Percentiles rank a stretch among this genome's conserved stretches.
These are phyloP conservation scores for Scaeva pyrastri DNA, from an alignment of 2,888 invertebrate genomes.

Conservation along the genomic window DNA sequence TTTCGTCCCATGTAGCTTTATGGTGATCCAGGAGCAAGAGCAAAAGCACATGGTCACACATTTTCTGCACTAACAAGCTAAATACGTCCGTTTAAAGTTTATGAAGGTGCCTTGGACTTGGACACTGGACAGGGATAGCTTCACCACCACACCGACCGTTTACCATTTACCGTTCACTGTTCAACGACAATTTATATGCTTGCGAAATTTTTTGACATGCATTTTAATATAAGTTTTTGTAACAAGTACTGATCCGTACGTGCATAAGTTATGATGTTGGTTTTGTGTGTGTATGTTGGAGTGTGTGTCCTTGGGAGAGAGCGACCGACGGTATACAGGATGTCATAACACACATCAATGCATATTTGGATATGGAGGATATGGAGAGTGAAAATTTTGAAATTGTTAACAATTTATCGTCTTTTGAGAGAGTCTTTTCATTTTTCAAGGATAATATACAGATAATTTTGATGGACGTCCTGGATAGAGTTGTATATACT, in stretches of 20 bases:
- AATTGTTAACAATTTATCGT: conserved; percentile 61
- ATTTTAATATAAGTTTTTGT: conserved; percentile 76
- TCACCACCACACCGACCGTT: no score
- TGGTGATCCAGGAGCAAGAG: conserved; percentile 43
- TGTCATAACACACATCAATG: conserved; percentile 5
- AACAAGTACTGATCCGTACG: conserved; percentile 70
- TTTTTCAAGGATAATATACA: conserved; percentile 34
- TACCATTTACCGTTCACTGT: conserved; percentile 14
- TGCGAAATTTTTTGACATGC: conserved; percentile 68
- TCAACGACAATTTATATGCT: conserved; percentile 53
- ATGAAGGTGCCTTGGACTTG: conserved; percentile 57
- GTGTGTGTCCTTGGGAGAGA: conserved; percentile 38
- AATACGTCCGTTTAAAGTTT: conserved; percentile 73
- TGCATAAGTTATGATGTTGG: conserved; percentile 57
- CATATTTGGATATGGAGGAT: neutral
- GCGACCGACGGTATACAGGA: conserved; percentile 54
- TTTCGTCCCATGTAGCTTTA: conserved; percentile 23
- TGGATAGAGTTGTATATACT: conserved; percentile 50
- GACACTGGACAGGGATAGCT: conserved; percentile 8
- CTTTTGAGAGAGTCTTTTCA: conserved; percentile 37
- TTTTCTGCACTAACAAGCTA: conserved; percentile 69
- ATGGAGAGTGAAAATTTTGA: neutral
- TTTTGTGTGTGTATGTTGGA: neutral
- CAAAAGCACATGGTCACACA: conserved; percentile 33
- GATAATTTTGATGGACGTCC: conserved; percentile 52